Evolutionary conservation across 2,113 vertebrate genomes (phyloP).

Genomic region (Grantiella picta): DNA sequence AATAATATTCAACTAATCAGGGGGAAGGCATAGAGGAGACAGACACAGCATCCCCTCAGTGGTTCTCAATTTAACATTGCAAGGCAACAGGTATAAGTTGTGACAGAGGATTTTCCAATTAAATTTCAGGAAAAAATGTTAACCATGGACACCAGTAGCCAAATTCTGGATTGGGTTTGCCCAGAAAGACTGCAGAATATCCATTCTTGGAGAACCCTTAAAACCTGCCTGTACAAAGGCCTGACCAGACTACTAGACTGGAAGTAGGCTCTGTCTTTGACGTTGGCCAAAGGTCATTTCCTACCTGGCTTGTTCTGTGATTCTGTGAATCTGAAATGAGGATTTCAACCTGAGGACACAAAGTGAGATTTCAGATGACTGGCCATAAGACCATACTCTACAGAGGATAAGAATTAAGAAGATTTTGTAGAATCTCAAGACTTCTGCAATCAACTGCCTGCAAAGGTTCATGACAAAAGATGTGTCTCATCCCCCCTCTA

Average conservation of each 20-base stretch:
- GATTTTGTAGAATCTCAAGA: not conserved
- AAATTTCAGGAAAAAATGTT: not conserved
- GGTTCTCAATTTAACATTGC: not conserved
- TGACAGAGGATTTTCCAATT: not conserved
- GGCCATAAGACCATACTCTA: not conserved
- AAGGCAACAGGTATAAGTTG: not conserved
- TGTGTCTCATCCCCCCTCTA: conserved; percentile 46
- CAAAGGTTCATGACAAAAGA: not conserved
- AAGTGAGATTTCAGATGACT: not conserved
- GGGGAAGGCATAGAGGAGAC: not conserved
- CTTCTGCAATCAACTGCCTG: not conserved
- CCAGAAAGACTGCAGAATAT: not conserved
- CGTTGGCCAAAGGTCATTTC: not conserved
- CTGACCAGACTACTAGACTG: not conserved
- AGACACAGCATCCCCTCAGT: not conserved
- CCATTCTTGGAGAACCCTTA: not conserved
- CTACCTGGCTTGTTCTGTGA: not conserved
- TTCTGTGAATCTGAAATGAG: not conserved
- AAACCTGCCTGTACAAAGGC: not conserved
- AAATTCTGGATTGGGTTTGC: rapidly evolving
- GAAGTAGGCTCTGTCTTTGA: not conserved
- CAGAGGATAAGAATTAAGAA: not conserved
- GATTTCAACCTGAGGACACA: not conserved
- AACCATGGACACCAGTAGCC: not conserved
- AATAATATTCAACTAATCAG: not conserved